Evolutionary conservation across 2,113 vertebrate species (phyloP).

Genomic region (Danionella cerebrum): DNA sequence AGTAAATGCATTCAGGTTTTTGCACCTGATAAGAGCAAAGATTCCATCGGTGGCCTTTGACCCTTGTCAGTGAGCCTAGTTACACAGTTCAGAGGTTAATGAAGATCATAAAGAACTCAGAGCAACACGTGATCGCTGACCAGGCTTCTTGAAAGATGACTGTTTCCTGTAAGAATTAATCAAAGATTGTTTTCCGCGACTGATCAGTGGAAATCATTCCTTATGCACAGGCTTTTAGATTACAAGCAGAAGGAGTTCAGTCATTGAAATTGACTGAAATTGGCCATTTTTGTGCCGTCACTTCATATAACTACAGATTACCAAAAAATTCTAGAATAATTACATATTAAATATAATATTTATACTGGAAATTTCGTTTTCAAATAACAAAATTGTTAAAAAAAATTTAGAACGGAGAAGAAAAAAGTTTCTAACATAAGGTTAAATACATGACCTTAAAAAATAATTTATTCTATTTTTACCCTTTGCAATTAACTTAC

Average conservation of each 20-base stretch:
- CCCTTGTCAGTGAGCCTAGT: constrained; percentile 11
- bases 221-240: not conserved
- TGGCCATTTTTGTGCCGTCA: no score
- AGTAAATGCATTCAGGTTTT: not conserved
- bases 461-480: no score
- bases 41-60: constrained; percentile 23
- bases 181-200: not conserved
- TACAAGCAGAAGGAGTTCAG: not conserved
- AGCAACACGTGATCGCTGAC: not conserved
- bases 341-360: no score
- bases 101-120: not conserved
- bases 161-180: not conserved
- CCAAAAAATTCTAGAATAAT: no score
- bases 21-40: not conserved
- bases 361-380: no score
- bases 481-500: no score
- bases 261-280: no score
- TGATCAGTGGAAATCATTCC: not conserved
- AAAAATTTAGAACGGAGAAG: no score
- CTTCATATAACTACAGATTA: no score
- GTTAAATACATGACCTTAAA: no score
- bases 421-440: no score
- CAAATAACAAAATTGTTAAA: no score
- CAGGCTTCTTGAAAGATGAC: not conserved
- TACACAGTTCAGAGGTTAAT: constrained; percentile 31